Conservation (phyloP, 2,113 vertebrate genomes). For the Helogale parvula region DNA sequence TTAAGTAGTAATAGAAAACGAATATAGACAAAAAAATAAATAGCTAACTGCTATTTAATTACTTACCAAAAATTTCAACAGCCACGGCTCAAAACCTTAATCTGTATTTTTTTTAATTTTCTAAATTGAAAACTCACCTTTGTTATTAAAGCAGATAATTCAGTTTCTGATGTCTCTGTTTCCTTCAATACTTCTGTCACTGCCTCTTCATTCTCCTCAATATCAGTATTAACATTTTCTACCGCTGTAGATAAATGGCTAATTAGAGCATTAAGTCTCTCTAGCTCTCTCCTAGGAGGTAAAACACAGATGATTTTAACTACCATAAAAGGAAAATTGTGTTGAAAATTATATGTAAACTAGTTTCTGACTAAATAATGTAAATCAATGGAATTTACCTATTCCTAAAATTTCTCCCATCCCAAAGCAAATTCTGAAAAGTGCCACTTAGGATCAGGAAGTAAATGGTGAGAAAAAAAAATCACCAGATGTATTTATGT, state of each 20-base stretch:
- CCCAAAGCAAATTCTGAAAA: neutral
- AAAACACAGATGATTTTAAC: neutral
- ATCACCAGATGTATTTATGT: neutral
- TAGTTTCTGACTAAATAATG: neutral
- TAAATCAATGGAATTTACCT: neutral
- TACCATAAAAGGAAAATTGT: neutral
- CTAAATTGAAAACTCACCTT: constrained; percentile 17
- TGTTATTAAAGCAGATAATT: neutral
- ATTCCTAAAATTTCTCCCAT: neutral
- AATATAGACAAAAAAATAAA: neutral
- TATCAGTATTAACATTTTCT: neutral
- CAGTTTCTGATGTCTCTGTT: neutral
- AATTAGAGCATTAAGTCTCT: fast-evolving
- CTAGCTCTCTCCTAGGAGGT: constrained; percentile 19
- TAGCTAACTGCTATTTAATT: neutral
- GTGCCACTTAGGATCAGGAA: neutral
- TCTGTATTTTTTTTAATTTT: neutral
- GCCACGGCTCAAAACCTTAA: neutral
- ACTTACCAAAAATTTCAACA: neutral
- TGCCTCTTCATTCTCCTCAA: neutral
- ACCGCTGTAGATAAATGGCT: neutral
- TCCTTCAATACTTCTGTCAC: neutral
- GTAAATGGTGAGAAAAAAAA: neutral
- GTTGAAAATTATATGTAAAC: constrained; percentile 21
- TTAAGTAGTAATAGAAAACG: neutral